Conservation (phyloP, 2,888 invertebrate genomes). For the Himalopsyche anomala region DNA sequence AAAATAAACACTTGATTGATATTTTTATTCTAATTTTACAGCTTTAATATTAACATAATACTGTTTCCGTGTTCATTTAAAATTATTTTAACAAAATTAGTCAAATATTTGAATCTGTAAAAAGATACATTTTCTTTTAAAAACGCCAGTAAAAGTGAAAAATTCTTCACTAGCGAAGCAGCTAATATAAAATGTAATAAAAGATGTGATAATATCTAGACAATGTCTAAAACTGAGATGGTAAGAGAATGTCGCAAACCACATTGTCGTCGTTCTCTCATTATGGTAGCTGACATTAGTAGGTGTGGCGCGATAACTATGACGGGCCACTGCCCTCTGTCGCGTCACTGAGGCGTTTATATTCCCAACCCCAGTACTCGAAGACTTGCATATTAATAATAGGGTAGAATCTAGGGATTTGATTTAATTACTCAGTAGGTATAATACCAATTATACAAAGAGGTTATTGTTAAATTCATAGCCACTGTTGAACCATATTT, state of each 20-base stretch:
- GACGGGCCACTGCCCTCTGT: conserved; percentile 2
- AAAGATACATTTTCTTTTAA: not conserved
- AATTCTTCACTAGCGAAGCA: no score
- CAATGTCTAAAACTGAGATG: not conserved
- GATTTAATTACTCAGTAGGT: not conserved
- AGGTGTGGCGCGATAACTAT: not conserved
- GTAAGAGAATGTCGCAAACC: not conserved
- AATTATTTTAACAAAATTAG: not conserved
- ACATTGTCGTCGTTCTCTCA: not conserved
- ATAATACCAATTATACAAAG: no score
- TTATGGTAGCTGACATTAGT: conserved; percentile 1
- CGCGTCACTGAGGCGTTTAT: conserved; percentile 19
- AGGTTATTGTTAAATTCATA: no score
- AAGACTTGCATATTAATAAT: conserved; percentile 12
- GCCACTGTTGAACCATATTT: no score
- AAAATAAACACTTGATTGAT: no score
- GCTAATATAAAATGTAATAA: not conserved
- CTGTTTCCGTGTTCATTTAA: no score
- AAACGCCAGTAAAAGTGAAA: not conserved
- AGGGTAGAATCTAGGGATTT: conserved; percentile 4
- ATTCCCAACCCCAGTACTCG: not conserved
- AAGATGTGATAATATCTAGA: not conserved
- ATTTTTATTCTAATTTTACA: no score
- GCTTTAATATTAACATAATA: not conserved
- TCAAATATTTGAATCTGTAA: not conserved